Percentiles rank a stretch among this genome's conserved stretches.
phyloP scores from a whole-genome alignment of 92 coral and sea anemone genomes.

The Actinostola sp. region DNA sequence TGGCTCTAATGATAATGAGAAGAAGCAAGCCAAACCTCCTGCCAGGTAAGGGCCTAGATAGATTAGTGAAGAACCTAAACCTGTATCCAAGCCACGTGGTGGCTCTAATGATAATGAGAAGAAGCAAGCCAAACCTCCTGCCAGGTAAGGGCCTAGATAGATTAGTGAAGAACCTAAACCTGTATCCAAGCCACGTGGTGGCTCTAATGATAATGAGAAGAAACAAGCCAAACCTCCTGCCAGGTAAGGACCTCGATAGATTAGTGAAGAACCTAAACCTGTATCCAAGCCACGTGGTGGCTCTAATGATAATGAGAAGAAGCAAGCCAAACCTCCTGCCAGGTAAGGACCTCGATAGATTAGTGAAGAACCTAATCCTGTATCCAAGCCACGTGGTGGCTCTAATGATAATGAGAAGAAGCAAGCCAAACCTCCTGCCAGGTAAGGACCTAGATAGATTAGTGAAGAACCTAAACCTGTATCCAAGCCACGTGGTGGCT shows the following conservation, averaged over 20 bases:
- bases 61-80: slow-evolving; percentile 57
- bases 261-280: slow-evolving; percentile 57
- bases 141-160: no score
- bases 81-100: slow-evolving; percentile 47
- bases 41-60: no score
- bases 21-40: slow-evolving; percentile 75
- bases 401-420: slow-evolving; percentile 61
- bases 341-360: no score
- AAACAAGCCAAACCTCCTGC: slow-evolving; percentile 79
- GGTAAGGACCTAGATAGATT: no score
- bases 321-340: slow-evolving; percentile 75
- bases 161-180: slow-evolving; percentile 59
- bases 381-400: slow-evolving; percentile 46
- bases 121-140: slow-evolving; percentile 76
- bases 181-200: slow-evolving; percentile 49
- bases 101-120: slow-evolving; percentile 54
- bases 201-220: slow-evolving; percentile 48
- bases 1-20: slow-evolving; percentile 51
- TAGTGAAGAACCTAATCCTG: slow-evolving; percentile 58
- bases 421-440: slow-evolving; percentile 47
- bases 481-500: no score
- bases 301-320: slow-evolving; percentile 55
- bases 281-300: slow-evolving; percentile 50
- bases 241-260: no score
- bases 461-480: no score